Conservation (phyloP, 2,113 vertebrate genomes). For the Ptilorrhoa leucosticta region DNA sequence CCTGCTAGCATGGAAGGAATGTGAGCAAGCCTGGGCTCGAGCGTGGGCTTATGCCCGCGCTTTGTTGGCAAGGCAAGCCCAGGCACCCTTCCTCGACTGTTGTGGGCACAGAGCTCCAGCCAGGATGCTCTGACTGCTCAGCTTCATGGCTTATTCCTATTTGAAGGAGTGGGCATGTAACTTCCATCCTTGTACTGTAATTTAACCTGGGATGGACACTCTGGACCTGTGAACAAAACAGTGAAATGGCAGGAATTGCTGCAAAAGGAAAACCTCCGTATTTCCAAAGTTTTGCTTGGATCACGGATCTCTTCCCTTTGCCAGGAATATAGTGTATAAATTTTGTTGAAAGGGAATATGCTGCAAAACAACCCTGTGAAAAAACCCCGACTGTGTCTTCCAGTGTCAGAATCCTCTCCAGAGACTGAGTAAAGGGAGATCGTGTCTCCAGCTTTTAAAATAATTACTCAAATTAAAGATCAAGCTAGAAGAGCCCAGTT, state of each 20-base stretch:
- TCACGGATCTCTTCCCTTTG: not conserved
- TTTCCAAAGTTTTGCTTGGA: not conserved
- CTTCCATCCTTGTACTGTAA: fast-evolving
- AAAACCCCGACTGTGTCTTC: not conserved
- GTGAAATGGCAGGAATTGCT: not conserved
- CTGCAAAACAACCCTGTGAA: not conserved
- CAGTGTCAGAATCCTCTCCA: not conserved
- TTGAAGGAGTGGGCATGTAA: not conserved
- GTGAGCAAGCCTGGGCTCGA: constrained; percentile 38
- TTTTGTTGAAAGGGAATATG: not conserved
- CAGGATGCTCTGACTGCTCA: not conserved
- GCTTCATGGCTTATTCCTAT: not conserved
- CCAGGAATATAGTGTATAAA: not conserved
- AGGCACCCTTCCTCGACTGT: not conserved
- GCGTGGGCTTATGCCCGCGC: not conserved
- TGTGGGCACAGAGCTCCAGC: not conserved
- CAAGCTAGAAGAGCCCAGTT: constrained; percentile 9
- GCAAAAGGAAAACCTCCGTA: not conserved
- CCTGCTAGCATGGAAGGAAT: not conserved
- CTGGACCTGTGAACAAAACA: not conserved
- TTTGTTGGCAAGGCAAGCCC: not conserved
- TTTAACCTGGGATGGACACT: fast-evolving
- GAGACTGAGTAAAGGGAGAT: not conserved
- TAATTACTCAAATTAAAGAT: constrained; percentile 27
- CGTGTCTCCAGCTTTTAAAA: constrained; percentile 15